phyloP scores from a whole-genome alignment of 2,113 vertebrate species.

The Erythrocebus patas region DNA sequence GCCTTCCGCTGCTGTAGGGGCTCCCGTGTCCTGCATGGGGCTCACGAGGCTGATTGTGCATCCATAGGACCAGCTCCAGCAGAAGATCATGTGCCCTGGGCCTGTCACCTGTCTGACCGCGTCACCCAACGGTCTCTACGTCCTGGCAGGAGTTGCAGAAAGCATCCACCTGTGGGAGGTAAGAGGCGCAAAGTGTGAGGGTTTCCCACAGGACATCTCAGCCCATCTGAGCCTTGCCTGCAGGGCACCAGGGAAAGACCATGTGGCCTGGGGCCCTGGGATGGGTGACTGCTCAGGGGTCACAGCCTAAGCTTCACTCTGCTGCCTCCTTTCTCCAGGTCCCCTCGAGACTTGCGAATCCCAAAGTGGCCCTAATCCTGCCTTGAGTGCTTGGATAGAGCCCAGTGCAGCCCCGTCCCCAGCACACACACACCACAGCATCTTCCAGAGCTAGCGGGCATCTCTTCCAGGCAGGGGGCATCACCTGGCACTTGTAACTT shows the following conservation, averaged over 20 bases:
- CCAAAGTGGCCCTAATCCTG: neutral
- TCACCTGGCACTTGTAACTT: neutral
- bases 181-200: neutral
- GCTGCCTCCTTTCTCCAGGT: neutral
- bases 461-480: neutral
- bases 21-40: fast-evolving
- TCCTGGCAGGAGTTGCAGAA: slow-evolving; percentile 91
- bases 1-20: fast-evolving
- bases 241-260: no score
- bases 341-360: neutral
- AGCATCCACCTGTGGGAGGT: slow-evolving; percentile 97
- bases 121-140: slow-evolving; percentile 91
- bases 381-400: neutral
- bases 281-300: neutral
- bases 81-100: slow-evolving; percentile 97
- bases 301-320: neutral
- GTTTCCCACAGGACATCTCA: neutral
- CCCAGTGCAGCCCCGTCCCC: neutral
- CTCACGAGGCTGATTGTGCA: neutral
- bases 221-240: neutral
- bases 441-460: no score
- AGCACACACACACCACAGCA: neutral
- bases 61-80: slow-evolving; percentile 95
- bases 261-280: neutral
- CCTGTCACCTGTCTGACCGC: slow-evolving; percentile 91